Conservation (phyloP, 2,888 invertebrate genomes). For the Marronus borbonicus region DNA sequence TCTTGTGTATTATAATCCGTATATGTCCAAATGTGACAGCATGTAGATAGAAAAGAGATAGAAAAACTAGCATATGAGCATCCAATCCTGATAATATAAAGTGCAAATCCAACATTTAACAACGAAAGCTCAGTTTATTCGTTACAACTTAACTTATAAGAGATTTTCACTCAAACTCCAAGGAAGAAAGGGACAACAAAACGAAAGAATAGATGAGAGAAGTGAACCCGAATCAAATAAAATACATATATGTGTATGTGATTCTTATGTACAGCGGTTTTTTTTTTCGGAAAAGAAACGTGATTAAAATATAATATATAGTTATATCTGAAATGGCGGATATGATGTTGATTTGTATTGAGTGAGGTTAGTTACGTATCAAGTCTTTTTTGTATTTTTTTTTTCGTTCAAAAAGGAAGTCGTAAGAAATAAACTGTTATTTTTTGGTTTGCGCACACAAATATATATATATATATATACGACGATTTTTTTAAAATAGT, state of each 20-base stretch:
- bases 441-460: conserved; percentile 65
- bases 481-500: neutral
- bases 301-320: too few species aligned
- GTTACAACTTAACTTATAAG: conserved; percentile 59
- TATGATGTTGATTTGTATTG: neutral
- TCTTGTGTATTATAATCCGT: conserved; percentile 52
- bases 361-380: neutral
- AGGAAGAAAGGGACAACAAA: neutral
- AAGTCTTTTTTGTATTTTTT: neutral
- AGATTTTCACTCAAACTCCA: neutral
- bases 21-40: conserved; percentile 62
- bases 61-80: conserved; percentile 60
- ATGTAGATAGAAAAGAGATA: conserved; percentile 64
- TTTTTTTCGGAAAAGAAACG: too few species aligned
- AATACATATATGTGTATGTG: too few species aligned
- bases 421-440: conserved; percentile 59
- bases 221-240: conserved; percentile 27
- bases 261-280: too few species aligned
- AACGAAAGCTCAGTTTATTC: conserved; percentile 66
- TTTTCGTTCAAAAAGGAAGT: conserved; percentile 27
- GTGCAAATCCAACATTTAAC: conserved; percentile 67
- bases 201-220: conserved; percentile 41
- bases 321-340: too few species aligned
- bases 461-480: conserved; percentile 57
- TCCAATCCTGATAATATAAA: conserved; percentile 55